These are phyloP conservation scores for Drosophila kanapiae DNA, from an alignment of 1,140 invertebrate genomes.

Conservation along the genomic window DNA sequence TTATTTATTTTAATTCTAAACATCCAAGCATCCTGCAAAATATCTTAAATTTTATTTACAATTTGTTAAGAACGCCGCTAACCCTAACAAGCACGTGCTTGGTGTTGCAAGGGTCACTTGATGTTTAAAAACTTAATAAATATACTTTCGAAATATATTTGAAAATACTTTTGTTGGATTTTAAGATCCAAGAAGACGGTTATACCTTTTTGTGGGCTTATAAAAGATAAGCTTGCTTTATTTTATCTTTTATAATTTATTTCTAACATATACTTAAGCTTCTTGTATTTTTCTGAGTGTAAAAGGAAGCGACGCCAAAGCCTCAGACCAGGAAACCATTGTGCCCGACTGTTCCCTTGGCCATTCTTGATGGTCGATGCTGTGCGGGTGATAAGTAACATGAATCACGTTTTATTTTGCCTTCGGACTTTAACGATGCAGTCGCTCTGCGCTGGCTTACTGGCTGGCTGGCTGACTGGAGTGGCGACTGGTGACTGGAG, in stretches of 20 bases:
- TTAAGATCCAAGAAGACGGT: too few relatives aligned
- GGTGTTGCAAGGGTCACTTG: too few relatives aligned
- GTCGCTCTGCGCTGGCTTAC: conserved; percentile 31
- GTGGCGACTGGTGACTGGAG: conserved; percentile 1
- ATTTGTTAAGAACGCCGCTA: too few relatives aligned
- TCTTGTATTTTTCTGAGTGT: conserved; percentile 10
- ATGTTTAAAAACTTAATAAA: too few relatives aligned
- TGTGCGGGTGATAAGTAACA: conserved; percentile 83
- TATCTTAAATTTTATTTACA: too few relatives aligned
- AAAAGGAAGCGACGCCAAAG: conserved; percentile 39
- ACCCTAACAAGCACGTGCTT: too few relatives aligned
- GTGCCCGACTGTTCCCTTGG: conserved; percentile 45
- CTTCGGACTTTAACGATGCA: conserved; percentile 81
- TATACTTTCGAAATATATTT: too few relatives aligned
- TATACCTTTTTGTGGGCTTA: too few relatives aligned
- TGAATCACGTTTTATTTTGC: conserved; percentile 84
- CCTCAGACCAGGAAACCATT: conserved; percentile 69
- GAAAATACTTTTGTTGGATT: too few relatives aligned
- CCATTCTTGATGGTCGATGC: conserved; percentile 62
- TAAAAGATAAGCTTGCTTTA: too few relatives aligned
- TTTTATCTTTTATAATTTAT: fast-evolving
- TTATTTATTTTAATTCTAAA: too few relatives aligned
- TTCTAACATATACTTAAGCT: background rate
- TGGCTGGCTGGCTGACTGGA: conserved; percentile 6
- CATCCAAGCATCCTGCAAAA: too few relatives aligned